Percentiles rank a stretch among this genome's conserved stretches.
These are phyloP conservation scores for Ypsolopha scabrella DNA, from an alignment of 2,888 invertebrate species.

Conservation along the genomic window DNA sequence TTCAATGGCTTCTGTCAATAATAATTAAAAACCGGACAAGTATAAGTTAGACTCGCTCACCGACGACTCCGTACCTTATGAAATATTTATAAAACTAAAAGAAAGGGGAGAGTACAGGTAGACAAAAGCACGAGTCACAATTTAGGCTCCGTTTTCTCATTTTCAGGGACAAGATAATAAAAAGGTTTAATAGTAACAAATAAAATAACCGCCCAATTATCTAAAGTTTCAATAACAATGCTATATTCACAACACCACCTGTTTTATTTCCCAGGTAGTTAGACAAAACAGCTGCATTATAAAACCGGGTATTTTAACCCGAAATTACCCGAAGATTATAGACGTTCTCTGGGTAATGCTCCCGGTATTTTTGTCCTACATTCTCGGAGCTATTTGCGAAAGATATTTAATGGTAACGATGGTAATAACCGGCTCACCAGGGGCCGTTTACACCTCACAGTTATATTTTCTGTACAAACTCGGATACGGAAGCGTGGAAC, in stretches of 20 bases:
- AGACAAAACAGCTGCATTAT: neutral
- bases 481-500: conserved; percentile 31
- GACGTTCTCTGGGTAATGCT: conserved; percentile 5
- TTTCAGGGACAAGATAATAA: no score
- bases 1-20: no score
- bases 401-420: conserved; percentile 56
- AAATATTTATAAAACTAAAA: no score
- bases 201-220: no score
- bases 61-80: no score
- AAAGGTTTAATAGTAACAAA: no score
- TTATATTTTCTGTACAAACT: conserved; percentile 38
- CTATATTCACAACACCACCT: neutral
- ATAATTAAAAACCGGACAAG: no score
- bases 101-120: no score
- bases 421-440: conserved; percentile 44
- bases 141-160: no score
- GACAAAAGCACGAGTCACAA: no score
- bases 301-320: neutral
- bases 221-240: no score
- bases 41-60: no score
- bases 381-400: conserved; percentile 43
- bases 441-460: conserved; percentile 48
- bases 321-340: conserved; percentile 1
- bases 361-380: conserved; percentile 42
- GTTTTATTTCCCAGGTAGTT: neutral